These are phyloP conservation scores for Orestias chungarensis DNA, from an alignment of 2,797 vertebrate genomes.

Conservation along the genomic window DNA sequence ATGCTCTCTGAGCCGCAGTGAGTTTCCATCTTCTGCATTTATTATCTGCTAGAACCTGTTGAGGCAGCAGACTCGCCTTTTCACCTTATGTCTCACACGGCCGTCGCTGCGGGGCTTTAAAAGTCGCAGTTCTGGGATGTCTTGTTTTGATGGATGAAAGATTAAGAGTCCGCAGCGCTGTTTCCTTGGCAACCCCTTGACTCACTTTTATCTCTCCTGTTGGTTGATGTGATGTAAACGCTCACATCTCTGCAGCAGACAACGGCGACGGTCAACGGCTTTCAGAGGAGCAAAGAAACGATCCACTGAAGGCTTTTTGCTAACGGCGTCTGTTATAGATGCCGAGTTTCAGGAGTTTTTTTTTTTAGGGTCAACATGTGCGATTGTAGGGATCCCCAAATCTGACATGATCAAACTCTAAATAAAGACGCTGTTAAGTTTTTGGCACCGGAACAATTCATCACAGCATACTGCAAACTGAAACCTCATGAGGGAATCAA, in stretches of 20 bases:
- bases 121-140: slow-evolving; percentile 40
- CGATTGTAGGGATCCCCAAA: background rate
- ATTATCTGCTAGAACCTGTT: slow-evolving; percentile 51
- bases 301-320: slow-evolving; percentile 19
- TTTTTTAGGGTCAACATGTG: background rate
- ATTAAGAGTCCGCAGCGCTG: slow-evolving; percentile 70
- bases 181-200: slow-evolving; percentile 79
- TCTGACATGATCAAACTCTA: background rate
- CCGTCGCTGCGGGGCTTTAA: slow-evolving; percentile 28
- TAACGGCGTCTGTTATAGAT: background rate
- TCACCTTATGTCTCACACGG: slow-evolving; percentile 44
- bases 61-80: slow-evolving; percentile 50
- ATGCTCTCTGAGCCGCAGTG: slow-evolving; percentile 41
- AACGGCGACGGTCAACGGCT: slow-evolving; percentile 30
- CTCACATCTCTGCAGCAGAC: slow-evolving; percentile 40
- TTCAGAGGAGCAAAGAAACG: slow-evolving; percentile 35
- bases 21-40: slow-evolving; percentile 60
- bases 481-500: background rate
- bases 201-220: slow-evolving; percentile 65
- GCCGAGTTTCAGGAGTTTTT: background rate
- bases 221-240: slow-evolving; percentile 56
- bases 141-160: slow-evolving; percentile 74
- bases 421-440: background rate
- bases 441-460: background rate
- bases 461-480: background rate